Conservation (phyloP, 2,888 invertebrate species). For the Nemapogon koenigi region DNA sequence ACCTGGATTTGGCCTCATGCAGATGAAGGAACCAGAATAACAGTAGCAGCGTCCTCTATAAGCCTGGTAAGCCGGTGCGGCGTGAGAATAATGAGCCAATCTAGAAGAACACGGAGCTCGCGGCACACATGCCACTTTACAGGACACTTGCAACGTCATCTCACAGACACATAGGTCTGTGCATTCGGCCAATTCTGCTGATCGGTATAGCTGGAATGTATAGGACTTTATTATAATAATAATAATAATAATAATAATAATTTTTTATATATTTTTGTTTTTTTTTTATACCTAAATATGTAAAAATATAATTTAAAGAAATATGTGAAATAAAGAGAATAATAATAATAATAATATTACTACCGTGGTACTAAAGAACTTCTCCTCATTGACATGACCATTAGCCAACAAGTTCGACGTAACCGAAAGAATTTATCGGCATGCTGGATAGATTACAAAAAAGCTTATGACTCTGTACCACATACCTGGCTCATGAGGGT, state of each 20-base stretch:
- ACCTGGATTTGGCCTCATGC: slow-evolving; percentile 80
- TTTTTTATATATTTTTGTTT: too few relatives aligned
- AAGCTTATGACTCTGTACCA: too few relatives aligned
- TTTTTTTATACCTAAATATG: too few relatives aligned
- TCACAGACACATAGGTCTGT: slow-evolving; percentile 90
- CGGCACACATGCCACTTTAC: slow-evolving; percentile 89
- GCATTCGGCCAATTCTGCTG: slow-evolving; percentile 84
- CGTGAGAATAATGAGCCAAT: slow-evolving; percentile 89
- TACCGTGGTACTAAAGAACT: too few relatives aligned
- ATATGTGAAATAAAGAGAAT: too few relatives aligned
- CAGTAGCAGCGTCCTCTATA: slow-evolving; percentile 89
- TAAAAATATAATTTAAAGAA: too few relatives aligned
- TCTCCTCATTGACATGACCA: too few relatives aligned
- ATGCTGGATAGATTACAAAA: too few relatives aligned
- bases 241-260: not conserved
- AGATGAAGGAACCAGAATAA: slow-evolving; percentile 90
- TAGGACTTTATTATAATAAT: slow-evolving; percentile 1
- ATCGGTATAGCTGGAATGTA: slow-evolving; percentile 73
- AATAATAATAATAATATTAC: too few relatives aligned
- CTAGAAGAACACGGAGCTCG: slow-evolving; percentile 87
- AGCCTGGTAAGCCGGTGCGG: slow-evolving; percentile 89
- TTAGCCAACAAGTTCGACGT: too few relatives aligned
- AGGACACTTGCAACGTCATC: slow-evolving; percentile 76
- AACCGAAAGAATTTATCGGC: too few relatives aligned
- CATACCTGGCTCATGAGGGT: too few relatives aligned